Base-by-base conservation (phyloP, 2,888 invertebrate species). In the Lapara coniferarum region DNA sequence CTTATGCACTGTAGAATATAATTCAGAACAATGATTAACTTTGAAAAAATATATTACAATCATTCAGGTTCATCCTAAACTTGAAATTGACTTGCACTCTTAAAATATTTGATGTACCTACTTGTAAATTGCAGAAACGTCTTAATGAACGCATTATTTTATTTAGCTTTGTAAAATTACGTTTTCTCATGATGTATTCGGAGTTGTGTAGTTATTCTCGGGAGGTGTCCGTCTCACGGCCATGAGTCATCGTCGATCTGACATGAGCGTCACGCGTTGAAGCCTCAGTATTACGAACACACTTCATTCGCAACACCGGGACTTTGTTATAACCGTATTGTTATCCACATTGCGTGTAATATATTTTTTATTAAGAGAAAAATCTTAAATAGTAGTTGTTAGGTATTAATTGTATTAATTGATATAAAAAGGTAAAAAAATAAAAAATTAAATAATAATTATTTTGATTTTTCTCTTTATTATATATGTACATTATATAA, bases 381-480 rank as follows among this genome's bases (percentile, higher is more conserved):
- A 93, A 87, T 92, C 92, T 92, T 92, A 92, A 92, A 91, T 90
- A 88, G 87, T 92, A 92, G 91, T 89, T 89, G 81, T 89, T 93
- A 93, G 93, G 85, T 85, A 93, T 91, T 92, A 92, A 92, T 63
- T 92, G 91, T 91, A 93, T 92, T 92, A 89, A 91, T 92, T 92
- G 91, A 92, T 63, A 63, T 63, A 63, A 63, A 59, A 63, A 63
- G 55, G 63, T 63, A 63, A 63, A 63, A 63, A 63, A 63, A 63
- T 63, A 63, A 63, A 63, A 63, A 63, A 49, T 63, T 63, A 63
- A 59, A 63, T 63, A 63, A 63, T 63, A 63, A 63, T 92, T 93
- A 92, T 92, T 93, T 91, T 89, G 91, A 93, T 91, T 93, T 93
- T 92, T 91, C 91, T 91, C 89, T 90, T 91, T 91, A 89, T 88